Evolutionary conservation across 2,113 vertebrate species (phyloP), one percentile per base, ranked within the genome.

Genomic region (Azemiops feae): DNA sequence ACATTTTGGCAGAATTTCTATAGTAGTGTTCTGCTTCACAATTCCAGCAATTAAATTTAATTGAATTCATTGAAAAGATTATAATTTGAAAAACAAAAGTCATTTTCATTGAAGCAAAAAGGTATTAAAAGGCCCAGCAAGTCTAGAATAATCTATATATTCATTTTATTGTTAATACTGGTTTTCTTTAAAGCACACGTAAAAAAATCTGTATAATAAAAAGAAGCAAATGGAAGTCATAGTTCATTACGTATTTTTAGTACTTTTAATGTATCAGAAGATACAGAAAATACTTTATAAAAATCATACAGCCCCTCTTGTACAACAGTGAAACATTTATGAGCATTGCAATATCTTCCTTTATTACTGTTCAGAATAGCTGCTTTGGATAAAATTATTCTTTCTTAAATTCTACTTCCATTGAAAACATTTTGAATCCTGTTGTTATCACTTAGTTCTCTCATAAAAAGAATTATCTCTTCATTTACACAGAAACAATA

Each of bases 51-150:
- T 50, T 50, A 9, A 50, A 50, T 54, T 81, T 60, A 89, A 57
- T 14, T 55, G 91, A 0, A 81, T 86, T 91, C 14, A 43, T 20
- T 27, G 86, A 85, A 90, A 93, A 25, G 0, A 4, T 88, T 34
- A 3, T 14, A 60, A 9, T 43, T 14, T 94, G 16, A 57, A 93
- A 91, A 64, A 89, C 74, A 94, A 92, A 91, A 8, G 23, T 91
- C 60, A 12, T 58, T 96, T 81, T 92, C 57, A 92, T 52, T 94
- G 81, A 91, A 52, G 25, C 30, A 39, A 96, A 95, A 87, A 47
- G 52, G 43, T 50, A 96, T 58, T 92, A 85, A 85, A 89, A 92
- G 22, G n/a, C n/a, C 8, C 27, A 90, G n/a, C 4, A 85, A 43
- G 6, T 11, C 34, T 43, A 47, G 34, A 89, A 74, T 74, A 27